Base-by-base conservation (phyloP, 2,113 vertebrate genomes). In the Caranx ignobilis region DNA sequence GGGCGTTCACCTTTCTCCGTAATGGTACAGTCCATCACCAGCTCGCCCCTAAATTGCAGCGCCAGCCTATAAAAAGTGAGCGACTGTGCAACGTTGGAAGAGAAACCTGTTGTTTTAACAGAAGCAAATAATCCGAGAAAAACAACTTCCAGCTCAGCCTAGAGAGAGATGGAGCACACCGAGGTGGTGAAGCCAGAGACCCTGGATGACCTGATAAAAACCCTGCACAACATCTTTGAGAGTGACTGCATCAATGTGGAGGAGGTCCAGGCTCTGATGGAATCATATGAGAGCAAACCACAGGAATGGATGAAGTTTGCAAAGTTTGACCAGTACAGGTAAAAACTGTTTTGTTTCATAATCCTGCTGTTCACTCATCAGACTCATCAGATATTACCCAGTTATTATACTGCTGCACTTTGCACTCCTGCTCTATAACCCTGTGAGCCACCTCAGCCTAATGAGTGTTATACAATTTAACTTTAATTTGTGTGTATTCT, bases 251-350 rank as follows among this genome's bases (percentile, higher is more conserved):
- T 98, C 77, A 96, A 97, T 67, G 91, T 97, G 13, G 96, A 97
- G 4, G 97, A 99, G 84, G 97, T 99, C 56, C 96, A 98, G 74
- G 85, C 84, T 19, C 88, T 98, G 45, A 93, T 99, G 96, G 97
- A 99, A 86, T 94, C 97, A 0, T 99, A 99, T 71, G 93, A 96
- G 77, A 98, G 96, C 90, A 95, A 96, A 1, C 95, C 96, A 0
- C 91, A 95, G 5, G 98, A 99, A 34, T 99, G 98, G 98, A 90
- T 75, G 72, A 85, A 90, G 41, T 99, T 93, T 69, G 96, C 97
- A 6, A 95, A 95, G 81, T 97, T 97, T 88, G 97, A 98, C 85
- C 94, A 96, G 68, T 97, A 94, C 96, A 97, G 97, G 97, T 98
- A 95, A 94, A 62, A 50, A 6, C 4, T 2, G 13, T 0, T 11